A percentile compares a stretch with the other conserved stretches of the same genome.
These are phyloP conservation scores for Thalassaphorura encarpata DNA, from an alignment of 1,140 invertebrate species.

Conservation along the genomic window DNA sequence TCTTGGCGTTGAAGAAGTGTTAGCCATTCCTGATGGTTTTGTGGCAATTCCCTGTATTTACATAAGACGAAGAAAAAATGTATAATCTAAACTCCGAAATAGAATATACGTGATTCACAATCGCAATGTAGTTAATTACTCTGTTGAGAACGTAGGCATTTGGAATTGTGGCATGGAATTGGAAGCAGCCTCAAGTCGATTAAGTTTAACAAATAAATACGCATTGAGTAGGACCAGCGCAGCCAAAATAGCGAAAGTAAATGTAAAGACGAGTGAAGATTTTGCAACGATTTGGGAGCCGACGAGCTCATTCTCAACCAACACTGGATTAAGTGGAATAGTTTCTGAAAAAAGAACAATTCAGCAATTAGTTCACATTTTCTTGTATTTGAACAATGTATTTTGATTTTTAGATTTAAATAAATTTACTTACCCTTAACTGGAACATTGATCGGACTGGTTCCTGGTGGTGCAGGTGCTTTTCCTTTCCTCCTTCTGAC, in stretches of 20 bases:
- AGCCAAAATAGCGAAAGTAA: slow-evolving; percentile 42
- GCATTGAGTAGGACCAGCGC: slow-evolving; percentile 63
- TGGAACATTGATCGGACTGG: not conserved
- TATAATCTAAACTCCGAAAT: too few species aligned
- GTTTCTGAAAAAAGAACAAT: slow-evolving; percentile 13
- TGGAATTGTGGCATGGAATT: slow-evolving; percentile 28
- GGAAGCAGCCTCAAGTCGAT: slow-evolving; percentile 47
- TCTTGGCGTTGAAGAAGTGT: slow-evolving; percentile 62
- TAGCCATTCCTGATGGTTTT: slow-evolving; percentile 64
- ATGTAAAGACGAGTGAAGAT: slow-evolving; percentile 24
- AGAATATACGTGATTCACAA: too few species aligned
- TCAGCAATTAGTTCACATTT: too few species aligned
- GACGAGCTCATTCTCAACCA: slow-evolving; percentile 2
- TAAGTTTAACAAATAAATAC: slow-evolving; percentile 65
- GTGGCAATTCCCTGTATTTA: slow-evolving; percentile 48
- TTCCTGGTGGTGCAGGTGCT: slow-evolving; percentile 17
- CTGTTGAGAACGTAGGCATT: slow-evolving; percentile 28
- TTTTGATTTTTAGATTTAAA: not conserved
- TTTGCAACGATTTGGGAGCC: slow-evolving; percentile 14
- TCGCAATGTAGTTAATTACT: too few species aligned
- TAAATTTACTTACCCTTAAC: not conserved
- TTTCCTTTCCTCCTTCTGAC: slow-evolving; percentile 18
- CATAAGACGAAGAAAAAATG: slow-evolving; percentile 17
- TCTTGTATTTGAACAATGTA: too few species aligned
- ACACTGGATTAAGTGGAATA: slow-evolving; percentile 5